A percentile compares a stretch with the other conserved stretches of the same genome.
Conservation (phyloP, 2,113 vertebrate genomes). For the Scolopax mira region DNA sequence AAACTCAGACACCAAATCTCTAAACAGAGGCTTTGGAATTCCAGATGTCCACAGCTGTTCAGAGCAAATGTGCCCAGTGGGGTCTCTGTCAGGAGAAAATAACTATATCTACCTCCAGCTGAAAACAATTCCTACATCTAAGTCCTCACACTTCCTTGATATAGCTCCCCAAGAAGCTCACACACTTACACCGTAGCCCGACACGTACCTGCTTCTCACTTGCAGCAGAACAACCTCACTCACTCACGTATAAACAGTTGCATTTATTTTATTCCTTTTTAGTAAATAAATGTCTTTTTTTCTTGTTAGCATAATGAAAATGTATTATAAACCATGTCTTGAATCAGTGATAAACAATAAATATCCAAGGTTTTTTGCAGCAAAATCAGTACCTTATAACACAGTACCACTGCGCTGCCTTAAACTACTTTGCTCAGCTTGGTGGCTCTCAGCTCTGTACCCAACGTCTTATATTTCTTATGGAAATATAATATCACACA, state of each 20-base stretch:
- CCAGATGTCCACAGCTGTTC: not conserved
- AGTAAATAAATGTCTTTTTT: not conserved
- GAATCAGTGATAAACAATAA: not conserved
- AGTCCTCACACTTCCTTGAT: not conserved
- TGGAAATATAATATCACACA: not conserved
- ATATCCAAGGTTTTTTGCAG: not conserved
- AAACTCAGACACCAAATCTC: not conserved
- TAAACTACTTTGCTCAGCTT: not conserved
- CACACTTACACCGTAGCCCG: not conserved
- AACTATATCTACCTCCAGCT: not conserved
- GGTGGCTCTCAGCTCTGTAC: not conserved
- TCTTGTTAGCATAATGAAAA: not conserved
- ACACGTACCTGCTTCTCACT: not conserved
- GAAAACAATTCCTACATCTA: not conserved
- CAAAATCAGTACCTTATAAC: not conserved
- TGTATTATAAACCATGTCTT: not conserved
- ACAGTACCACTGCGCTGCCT: not conserved
- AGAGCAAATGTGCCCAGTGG: not conserved
- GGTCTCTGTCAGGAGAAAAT: not conserved
- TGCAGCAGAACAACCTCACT: not conserved
- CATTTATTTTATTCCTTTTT: not conserved
- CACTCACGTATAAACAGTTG: not conserved
- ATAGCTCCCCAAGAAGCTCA: not conserved
- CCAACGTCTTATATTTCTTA: not conserved
- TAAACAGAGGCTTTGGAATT: not conserved